Evolutionary conservation across 2,888 invertebrate species (phyloP), one percentile per base, ranked within the genome.

Genomic region (Pheosia tremula): DNA sequence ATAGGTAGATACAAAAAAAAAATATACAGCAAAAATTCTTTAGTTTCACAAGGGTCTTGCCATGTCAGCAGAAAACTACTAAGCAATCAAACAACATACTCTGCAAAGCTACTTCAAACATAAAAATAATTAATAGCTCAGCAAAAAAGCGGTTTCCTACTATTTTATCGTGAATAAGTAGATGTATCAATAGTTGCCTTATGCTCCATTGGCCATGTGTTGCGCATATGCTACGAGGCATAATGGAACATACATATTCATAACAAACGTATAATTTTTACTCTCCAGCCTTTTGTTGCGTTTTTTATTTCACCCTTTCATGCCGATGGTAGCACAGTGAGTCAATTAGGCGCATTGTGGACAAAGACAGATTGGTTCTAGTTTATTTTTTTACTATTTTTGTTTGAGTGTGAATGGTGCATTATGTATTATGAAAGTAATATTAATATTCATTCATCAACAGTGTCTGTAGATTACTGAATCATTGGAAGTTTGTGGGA

Each of bases 191-290:
- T 84, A 82, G 67, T 72, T 79, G 72, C 89, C 87, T 74, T 87
- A 86, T 87, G 89, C 77, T 83, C 82, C 86, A 86, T 82, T 74
- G 85, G 68, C 84, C 90, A 90, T 89, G 88, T 90, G 90, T 85
- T 80, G 87, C 75, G 79, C 90, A 90, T 83, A 90, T 90, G 90
- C 74, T 84, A 64, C 61, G 1, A 39, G 13, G 64, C 71, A 79
- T 84, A 85, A 85, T 86, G 78, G 83, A 82, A 81, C 80, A 74
- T 85, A 84, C 83, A 85, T 84, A 85, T 82, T 83, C 82, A 81
- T 86, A 86, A 84, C 83, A 86, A 86, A 85, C 84, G 81, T 80
- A 82, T 84, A 87, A 87, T 87, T 87, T 80, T 81, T 77, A 82
- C 81, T 78, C 82, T 78, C 85, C 79, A 83, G 82, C 83, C 86